Percentiles rank a stretch among this genome's conserved stretches.
Evolutionary conservation across 2,113 vertebrate genomes (phyloP).

Genomic region (Colossoma macropomum): DNA sequence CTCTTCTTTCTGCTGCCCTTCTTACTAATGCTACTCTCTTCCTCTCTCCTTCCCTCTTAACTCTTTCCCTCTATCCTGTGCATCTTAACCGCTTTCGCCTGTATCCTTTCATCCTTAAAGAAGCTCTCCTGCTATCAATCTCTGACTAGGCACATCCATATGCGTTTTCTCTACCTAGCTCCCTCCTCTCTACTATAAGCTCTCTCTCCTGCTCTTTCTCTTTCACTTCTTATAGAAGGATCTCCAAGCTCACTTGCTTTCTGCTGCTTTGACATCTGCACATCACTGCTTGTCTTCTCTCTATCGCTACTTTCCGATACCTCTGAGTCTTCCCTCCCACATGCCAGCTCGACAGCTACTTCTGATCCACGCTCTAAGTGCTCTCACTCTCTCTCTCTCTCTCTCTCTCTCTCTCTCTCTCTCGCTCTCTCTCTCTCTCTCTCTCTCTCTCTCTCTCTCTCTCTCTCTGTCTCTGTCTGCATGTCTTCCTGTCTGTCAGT

Average conservation of each 20-base stretch:
- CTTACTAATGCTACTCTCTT: not conserved
- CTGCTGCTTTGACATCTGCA: slow-evolving; percentile 34
- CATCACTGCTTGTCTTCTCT: slow-evolving; percentile 43
- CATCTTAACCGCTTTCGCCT: not conserved
- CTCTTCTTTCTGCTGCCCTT: not conserved
- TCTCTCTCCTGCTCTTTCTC: slow-evolving; percentile 25
- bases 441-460: too few species aligned
- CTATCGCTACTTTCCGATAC: slow-evolving; percentile 38
- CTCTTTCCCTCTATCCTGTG: not conserved
- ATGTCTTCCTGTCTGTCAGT: slow-evolving; percentile 11
- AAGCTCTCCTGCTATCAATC: slow-evolving; percentile 17
- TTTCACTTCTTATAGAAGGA: slow-evolving; percentile 37
- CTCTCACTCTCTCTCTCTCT: slow-evolving; percentile 28
- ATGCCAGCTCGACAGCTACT: slow-evolving; percentile 34
- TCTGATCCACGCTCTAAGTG: slow-evolving; percentile 32
- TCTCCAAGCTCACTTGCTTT: slow-evolving; percentile 33
- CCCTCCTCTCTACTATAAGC: slow-evolving; percentile 6
- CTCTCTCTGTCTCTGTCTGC: slow-evolving; percentile 9
- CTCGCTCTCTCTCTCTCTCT: slow-evolving; percentile 27
- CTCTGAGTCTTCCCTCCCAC: slow-evolving; percentile 33
- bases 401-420: too few species aligned
- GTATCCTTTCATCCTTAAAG: slow-evolving; percentile 30
- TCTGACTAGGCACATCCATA: slow-evolving; percentile 23
- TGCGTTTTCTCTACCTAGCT: not conserved
- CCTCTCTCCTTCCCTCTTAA: slow-evolving; percentile 4